phyloP scores from a whole-genome alignment of 2,888 invertebrate species.

The Mamestra brassicae region DNA sequence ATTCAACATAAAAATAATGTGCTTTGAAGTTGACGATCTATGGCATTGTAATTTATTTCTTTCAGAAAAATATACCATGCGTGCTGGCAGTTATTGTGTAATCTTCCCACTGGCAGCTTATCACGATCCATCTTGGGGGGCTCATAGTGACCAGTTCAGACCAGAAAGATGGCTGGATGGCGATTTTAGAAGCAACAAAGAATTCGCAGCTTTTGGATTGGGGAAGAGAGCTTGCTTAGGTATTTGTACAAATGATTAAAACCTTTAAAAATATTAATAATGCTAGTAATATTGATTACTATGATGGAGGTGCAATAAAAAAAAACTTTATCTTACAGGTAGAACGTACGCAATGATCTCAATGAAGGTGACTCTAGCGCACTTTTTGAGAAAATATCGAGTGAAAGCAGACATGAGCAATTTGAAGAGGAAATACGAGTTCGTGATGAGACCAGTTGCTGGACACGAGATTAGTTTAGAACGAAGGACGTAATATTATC shows the following conservation, averaged over 20 bases:
- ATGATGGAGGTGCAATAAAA: not conserved
- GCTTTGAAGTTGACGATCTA: not conserved
- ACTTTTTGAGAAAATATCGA: constrained; percentile 67
- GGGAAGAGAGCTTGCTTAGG: constrained; percentile 46
- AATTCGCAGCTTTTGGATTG: constrained; percentile 43
- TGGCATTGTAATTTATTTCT: not conserved
- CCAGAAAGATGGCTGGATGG: constrained; percentile 49
- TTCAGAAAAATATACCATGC: constrained; percentile 58
- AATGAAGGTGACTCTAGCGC: constrained; percentile 68
- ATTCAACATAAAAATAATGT: too few relatives aligned
- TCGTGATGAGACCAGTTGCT: constrained; percentile 67
- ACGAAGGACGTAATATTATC: not conserved
- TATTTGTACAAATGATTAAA: not conserved
- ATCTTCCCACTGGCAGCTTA: constrained; percentile 23
- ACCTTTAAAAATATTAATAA: too few relatives aligned
- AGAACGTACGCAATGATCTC: constrained; percentile 69
- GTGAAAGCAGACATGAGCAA: constrained; percentile 65
- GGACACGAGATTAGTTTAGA: constrained; percentile 61
- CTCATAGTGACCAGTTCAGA: constrained; percentile 37
- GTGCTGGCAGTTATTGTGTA: constrained; percentile 32
- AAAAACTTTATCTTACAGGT: constrained; percentile 61
- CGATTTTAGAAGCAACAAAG: constrained; percentile 17
- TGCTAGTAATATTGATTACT: too few relatives aligned
- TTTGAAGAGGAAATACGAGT: constrained; percentile 65
- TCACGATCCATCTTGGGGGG: constrained; percentile 50